Base-by-base conservation (phyloP, 1,140 invertebrate genomes). In the Micrasema longulum region DNA sequence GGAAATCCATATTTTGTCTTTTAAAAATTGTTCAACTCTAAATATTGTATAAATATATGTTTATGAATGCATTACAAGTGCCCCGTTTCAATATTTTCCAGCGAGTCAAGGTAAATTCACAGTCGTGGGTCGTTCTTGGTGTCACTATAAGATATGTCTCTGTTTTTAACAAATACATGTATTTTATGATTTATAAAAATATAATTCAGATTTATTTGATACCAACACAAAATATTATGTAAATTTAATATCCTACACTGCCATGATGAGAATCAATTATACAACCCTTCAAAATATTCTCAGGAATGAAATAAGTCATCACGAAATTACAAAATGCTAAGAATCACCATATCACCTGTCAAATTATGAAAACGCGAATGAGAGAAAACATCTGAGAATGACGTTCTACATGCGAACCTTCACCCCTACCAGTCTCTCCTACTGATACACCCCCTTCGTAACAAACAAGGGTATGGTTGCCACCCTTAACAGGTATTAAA, bases 301-400 rank as follows among this genome's bases (percentile, higher is more conserved):
- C 43, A n/a, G 63, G 45, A 52, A 52, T 52, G 63, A 66, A 66
- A 35, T 50, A 52, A 50, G 45, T 66, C 43, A 36, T 50, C 31
- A 23, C 48, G 48, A 16, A 71, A 71, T 71, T 71, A 71, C 69
- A 64, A 71, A 71, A 64, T 60, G 69, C 60, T 64, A 71, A 71
- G 55, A 70, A 53, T 71, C 69, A 71, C 69, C 69, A 43, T 48
- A 43, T 48, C 69, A 71, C 69, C 69, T 71, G 69, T 71, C 69
- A 71, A 71, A 71, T 71, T 71, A 71, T 71, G 43, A 63, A 52
- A 64, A 71, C 43, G 69, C 69, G 55, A 71, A 71, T 71, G 53
- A 63, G 69, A 64, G 45, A 47, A 63, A 45, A 26, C 57, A 36
- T 53, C 69, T 71, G 69, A 53, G 60, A 41, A 63, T 71, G 69